Evolutionary conservation across 2,888 invertebrate species (phyloP).

Genomic region (Trachelus tabidus): DNA sequence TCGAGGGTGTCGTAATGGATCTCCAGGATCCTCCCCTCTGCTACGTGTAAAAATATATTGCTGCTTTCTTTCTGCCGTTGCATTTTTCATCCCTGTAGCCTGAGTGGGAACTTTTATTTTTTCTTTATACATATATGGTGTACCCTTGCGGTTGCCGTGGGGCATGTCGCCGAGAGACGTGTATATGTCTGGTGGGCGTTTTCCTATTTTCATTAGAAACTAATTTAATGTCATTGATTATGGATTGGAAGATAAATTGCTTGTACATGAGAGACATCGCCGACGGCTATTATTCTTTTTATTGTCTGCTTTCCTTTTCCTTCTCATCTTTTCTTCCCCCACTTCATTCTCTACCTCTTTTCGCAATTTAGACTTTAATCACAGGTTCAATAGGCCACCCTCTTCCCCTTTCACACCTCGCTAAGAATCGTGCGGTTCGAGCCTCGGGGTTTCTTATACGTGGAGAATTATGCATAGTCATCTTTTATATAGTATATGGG

Average conservation of each 20-base stretch:
- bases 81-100: slow-evolving; percentile 36
- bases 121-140: no score
- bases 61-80: slow-evolving; percentile 33
- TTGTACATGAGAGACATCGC: neutral
- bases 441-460: neutral
- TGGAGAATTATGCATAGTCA: neutral
- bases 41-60: slow-evolving; percentile 39
- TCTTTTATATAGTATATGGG: neutral
- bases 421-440: neutral
- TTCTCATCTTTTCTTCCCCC: neutral
- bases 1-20: slow-evolving; percentile 43
- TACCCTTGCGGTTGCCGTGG: neutral
- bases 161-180: neutral
- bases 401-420: neutral
- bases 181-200: neutral
- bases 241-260: neutral
- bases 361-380: neutral
- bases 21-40: slow-evolving; percentile 32
- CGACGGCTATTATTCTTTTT: neutral
- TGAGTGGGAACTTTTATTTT: neutral
- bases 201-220: neutral
- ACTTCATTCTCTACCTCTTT: neutral
- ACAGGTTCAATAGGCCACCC: neutral
- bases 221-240: neutral
- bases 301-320: neutral